These are phyloP conservation scores for Callorhinus ursinus DNA, from an alignment of 2,113 vertebrate species.

Conservation along the genomic window DNA sequence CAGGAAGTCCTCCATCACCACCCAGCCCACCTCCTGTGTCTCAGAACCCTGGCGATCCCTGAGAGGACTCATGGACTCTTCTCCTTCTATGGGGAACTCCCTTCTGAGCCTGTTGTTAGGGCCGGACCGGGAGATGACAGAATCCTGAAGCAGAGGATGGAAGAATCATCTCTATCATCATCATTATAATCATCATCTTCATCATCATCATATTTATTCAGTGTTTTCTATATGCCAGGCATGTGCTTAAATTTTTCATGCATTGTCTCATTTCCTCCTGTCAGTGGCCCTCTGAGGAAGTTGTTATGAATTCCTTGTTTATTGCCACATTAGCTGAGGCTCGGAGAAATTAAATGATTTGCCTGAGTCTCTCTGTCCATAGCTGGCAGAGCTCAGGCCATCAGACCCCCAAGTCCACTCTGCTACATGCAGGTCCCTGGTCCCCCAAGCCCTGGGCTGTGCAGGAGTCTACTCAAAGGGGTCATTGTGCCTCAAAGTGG, in stretches of 20 bases:
- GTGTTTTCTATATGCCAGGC: neutral
- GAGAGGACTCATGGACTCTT: neutral
- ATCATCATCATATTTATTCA: neutral
- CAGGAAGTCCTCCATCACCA: neutral
- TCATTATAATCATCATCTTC: accelerated
- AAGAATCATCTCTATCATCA: neutral
- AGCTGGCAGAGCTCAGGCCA: neutral
- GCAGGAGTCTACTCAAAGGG: neutral
- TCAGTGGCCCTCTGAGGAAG: neutral
- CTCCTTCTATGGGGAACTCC: neutral
- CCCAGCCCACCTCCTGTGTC: neutral
- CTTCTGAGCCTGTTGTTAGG: too few species aligned
- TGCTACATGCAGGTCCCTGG: neutral
- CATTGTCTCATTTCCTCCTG: neutral
- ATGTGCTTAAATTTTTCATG: neutral
- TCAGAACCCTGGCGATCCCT: neutral
- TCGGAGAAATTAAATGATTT: neutral
- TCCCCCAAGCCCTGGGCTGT: neutral
- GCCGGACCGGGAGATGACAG: too few species aligned
- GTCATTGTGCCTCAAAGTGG: neutral
- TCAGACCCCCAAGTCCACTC: neutral
- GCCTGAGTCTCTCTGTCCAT: accelerated
- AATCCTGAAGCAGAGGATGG: neutral
- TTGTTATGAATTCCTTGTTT: neutral
- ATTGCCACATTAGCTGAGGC: neutral